Evolutionary conservation across 2,797 vertebrate species (phyloP).

Genomic region (Sebastes goodei): DNA sequence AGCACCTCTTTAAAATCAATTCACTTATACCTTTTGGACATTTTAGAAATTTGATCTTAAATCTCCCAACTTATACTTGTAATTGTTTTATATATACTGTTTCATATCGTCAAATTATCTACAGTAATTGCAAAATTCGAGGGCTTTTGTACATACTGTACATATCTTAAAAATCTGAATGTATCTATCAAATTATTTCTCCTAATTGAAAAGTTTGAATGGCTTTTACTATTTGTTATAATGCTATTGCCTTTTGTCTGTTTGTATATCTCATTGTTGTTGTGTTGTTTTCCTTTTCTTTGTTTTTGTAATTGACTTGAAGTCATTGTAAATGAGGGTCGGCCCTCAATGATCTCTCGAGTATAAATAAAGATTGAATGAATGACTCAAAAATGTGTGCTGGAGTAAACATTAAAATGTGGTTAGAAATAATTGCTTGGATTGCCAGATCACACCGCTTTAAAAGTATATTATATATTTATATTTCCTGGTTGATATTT

Average conservation of each 20-base stretch:
- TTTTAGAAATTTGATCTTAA: not conserved
- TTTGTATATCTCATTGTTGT: too few relatives aligned
- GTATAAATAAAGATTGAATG: too few relatives aligned
- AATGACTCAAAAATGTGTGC: not conserved
- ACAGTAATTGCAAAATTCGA: not conserved
- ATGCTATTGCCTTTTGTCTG: too few relatives aligned
- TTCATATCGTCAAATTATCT: too few relatives aligned
- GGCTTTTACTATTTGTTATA: not conserved
- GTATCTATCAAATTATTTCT: not conserved
- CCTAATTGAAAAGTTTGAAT: not conserved
- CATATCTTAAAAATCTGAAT: not conserved
- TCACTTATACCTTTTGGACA: not conserved
- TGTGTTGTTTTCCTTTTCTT: too few relatives aligned
- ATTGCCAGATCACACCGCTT: not conserved
- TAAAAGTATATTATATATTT: not conserved
- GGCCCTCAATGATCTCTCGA: too few relatives aligned
- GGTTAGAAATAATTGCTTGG: not conserved
- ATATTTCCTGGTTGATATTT: not conserved
- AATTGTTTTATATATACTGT: not conserved
- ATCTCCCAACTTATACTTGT: not conserved
- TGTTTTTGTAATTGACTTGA: too few relatives aligned
- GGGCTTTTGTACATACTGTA: too few relatives aligned
- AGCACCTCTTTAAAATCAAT: not conserved
- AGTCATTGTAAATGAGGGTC: too few relatives aligned
- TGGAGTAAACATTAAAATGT: not conserved